These are phyloP conservation scores for Cinclus mexicanus DNA, from an alignment of 2,113 vertebrate species.

Conservation along the genomic window DNA sequence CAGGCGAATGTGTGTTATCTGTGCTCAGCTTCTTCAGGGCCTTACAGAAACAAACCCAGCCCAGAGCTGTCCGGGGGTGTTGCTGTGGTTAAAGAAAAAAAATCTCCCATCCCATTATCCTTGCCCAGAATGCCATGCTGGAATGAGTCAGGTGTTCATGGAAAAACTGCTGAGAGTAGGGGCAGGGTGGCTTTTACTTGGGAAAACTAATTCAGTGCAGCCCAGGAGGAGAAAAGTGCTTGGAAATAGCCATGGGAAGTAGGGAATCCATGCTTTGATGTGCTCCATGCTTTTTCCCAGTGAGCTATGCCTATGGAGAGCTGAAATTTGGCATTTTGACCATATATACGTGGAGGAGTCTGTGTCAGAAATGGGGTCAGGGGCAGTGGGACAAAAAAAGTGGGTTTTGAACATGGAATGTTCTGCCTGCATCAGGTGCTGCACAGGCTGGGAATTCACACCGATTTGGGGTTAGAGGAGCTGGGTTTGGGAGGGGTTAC, in stretches of 20 bases:
- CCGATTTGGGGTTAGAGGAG: not conserved
- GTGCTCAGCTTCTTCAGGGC: not conserved
- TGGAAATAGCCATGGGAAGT: not conserved
- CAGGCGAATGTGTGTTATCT: slow-evolving; percentile 12
- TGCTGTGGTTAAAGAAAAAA: not conserved
- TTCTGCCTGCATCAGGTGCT: not conserved
- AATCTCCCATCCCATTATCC: not conserved
- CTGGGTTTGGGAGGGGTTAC: not conserved
- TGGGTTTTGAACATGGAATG: not conserved
- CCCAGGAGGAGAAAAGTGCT: not conserved
- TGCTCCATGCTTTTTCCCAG: not conserved
- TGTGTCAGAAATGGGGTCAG: not conserved
- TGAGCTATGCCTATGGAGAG: not conserved
- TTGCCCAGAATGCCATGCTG: not conserved
- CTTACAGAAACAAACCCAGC: slow-evolving; percentile 12
- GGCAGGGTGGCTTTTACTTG: not conserved
- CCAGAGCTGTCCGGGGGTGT: not conserved
- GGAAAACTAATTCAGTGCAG: not conserved
- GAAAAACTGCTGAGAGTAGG: not conserved
- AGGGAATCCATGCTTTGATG: not conserved
- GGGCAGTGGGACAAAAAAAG: not conserved
- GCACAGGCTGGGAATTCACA: not conserved
- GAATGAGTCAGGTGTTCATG: not conserved
- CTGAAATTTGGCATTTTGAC: not conserved
- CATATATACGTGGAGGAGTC: fast-evolving